Evolutionary conservation across 2,888 invertebrate genomes (phyloP), one percentile per base, ranked within the genome.

Genomic region (Parnassius mnemosyne): DNA sequence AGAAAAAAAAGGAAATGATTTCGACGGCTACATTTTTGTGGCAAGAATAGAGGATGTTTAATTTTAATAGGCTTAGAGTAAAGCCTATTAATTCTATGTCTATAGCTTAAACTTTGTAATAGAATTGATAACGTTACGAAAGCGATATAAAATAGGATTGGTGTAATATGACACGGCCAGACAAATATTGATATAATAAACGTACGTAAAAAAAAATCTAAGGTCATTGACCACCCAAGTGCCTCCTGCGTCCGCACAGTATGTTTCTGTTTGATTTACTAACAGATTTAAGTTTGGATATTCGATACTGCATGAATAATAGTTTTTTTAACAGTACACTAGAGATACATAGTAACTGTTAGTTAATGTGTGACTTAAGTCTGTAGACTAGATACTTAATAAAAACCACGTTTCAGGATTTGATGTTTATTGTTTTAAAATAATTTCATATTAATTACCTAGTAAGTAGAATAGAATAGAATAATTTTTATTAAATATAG

Each of bases 201-300:
- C 16, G 34, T 60, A 43, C 52, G 43, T 61, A 55, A 65, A 61
- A 66, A 71, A 72, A 69, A 72, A 63, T 57, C 64, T 64, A 61
- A 71, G 80, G 75, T 81, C 79, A 75, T 65, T 69, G 79, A 66
- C 78, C 81, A 73, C 46, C 65, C 53, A 67, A 78, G 77, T 73
- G 80, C 75, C 78, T 77, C 65, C 76, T 78, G 77, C 65, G 65
- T 66, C 53, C 71, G 71, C 71, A 71, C 75, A 75, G 71, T 70
- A 71, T 77, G 75, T 78, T 75, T 69, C 71, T 75, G 75, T 78
- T 76, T 77, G 74, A 68, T 63, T 60, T 73, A 73, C 74, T 75
- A 75, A 49, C n/a, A 13, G 49, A 9, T 13, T 49, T 13, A 49
- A 76, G 71, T 66, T 65, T 64, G 60, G 71, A 65, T 71, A 71